These are phyloP conservation scores for Orthosia incerta DNA, from an alignment of 2,888 invertebrate species.

Conservation along the genomic window DNA sequence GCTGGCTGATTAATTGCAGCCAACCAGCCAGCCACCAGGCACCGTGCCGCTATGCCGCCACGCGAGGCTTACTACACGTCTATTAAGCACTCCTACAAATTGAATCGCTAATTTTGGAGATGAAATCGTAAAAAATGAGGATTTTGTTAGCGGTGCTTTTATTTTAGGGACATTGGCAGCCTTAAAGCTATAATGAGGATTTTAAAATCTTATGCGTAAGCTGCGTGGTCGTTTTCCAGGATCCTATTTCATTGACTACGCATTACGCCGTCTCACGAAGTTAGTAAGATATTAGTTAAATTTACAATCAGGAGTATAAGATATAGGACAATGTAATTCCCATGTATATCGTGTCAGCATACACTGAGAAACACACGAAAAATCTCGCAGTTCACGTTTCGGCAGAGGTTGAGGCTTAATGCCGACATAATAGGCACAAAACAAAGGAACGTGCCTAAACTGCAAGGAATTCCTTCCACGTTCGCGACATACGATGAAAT, in stretches of 20 bases:
- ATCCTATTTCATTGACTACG: background rate
- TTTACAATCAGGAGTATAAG: background rate
- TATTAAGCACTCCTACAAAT: slow-evolving; percentile 54
- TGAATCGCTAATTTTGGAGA: slow-evolving; percentile 42
- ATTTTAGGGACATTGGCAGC: no score
- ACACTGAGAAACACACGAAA: no score
- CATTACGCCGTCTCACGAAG: background rate
- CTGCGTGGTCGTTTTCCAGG: background rate
- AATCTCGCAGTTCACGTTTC: slow-evolving; percentile 42
- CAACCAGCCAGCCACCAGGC: slow-evolving; percentile 37
- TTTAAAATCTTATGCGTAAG: no score
- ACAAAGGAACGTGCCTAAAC: slow-evolving; percentile 61
- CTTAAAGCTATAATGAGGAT: no score
- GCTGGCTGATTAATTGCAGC: slow-evolving; percentile 79
- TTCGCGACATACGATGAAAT: slow-evolving; percentile 74
- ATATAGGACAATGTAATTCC: slow-evolving; percentile 6
- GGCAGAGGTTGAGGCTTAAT: slow-evolving; percentile 44
- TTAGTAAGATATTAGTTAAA: no score
- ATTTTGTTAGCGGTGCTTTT: no score
- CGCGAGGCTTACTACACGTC: slow-evolving; percentile 48
- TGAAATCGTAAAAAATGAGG: slow-evolving; percentile 28
- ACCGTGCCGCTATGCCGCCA: slow-evolving; percentile 39
- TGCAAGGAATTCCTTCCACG: slow-evolving; percentile 75
- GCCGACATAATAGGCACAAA: slow-evolving; percentile 61
- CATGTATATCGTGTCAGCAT: no score